Base-by-base conservation (phyloP, 2,888 invertebrate species). In the Zootermopsis nevadensis region DNA sequence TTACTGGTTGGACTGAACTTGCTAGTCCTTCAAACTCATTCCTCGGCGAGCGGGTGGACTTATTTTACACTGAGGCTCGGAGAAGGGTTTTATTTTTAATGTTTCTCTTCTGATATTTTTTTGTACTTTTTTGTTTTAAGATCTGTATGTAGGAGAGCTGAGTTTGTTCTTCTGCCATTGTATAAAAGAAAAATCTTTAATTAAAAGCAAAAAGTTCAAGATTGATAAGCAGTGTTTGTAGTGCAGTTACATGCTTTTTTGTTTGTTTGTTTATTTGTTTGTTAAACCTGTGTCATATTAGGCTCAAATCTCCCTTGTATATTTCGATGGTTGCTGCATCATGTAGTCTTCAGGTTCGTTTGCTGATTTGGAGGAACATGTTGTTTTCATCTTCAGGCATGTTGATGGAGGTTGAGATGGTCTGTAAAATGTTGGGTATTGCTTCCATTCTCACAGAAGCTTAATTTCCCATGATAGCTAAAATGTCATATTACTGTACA, bases 101-200 rank as follows among this genome's bases (percentile, higher is more conserved):
- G 74, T 74, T 80, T 82, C 69, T 82, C 81, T 84, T 82, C 82
- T n/a, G 72, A 76, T 82, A 38, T 82, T 76, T 82, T n/a, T 72
- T 81, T 72, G 67, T 81, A 48, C 82, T 83, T 81, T 83, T 81
- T 81, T 83, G 84, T 89, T 89, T 85, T 88, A 69, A 89, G 89
- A 89, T 89, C 87, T 88, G 88, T 87, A 88, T 88, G 89, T 88
- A 88, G 88, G 88, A 88, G 88, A 89, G 88, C 88, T 89, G 88
- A 87, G 87, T 87, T 88, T 55, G 31, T 55, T 31, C 77, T 88
- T 89, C 88, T 88, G 89, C 89, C 88, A 88, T 60, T 89, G 89
- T 89, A 89, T 89, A 89, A 89, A 89, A 89, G 89, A 89, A 89
- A 89, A 89, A 89, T 89, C 89, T 89, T 89, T 89, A 89, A 89